Evolutionary conservation across 2,797 vertebrate genomes (phyloP).

Genomic region (Sebastes vulpes): DNA sequence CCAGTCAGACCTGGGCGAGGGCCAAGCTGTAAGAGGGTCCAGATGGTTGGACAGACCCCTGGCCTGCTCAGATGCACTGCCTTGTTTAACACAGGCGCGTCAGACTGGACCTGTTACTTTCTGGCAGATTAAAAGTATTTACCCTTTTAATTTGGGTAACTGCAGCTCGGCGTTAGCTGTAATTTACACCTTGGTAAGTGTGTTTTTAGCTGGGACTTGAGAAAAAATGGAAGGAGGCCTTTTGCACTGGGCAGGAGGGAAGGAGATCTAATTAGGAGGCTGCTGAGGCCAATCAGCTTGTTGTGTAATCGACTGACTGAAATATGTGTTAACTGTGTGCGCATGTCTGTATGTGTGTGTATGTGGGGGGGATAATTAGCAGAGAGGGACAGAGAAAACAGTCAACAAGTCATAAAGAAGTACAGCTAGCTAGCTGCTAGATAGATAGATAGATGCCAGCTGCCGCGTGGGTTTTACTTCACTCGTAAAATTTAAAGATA

Average conservation of each 20-base stretch:
- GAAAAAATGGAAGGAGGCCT: constrained; percentile 35
- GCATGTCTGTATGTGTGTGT: constrained; percentile 12
- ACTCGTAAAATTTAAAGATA: constrained; percentile 81
- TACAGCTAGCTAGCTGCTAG: background rate
- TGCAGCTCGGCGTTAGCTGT: constrained; percentile 47
- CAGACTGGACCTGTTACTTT: constrained; percentile 67
- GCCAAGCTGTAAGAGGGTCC: constrained; percentile 82
- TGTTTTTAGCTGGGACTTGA: constrained; percentile 55
- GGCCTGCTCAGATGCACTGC: constrained; percentile 55
- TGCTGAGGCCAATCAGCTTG: constrained; percentile 64
- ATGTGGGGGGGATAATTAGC: constrained; percentile 54
- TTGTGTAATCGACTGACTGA: constrained; percentile 69
- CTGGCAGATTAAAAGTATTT: constrained; percentile 71
- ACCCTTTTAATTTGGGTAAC: constrained; percentile 66
- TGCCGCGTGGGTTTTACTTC: constrained; percentile 49
- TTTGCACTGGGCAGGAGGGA: constrained; percentile 42
- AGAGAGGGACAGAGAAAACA: constrained; percentile 42
- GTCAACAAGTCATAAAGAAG: constrained; percentile 47
- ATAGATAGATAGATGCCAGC: constrained; percentile 14
- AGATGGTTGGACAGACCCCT: constrained; percentile 75
- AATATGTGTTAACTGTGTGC: constrained; percentile 47
- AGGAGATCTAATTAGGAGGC: constrained; percentile 68
- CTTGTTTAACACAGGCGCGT: constrained; percentile 63
- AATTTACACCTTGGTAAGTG: constrained; percentile 69
- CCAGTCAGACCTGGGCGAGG: constrained; percentile 75